Evolutionary conservation across 1,140 invertebrate genomes (phyloP).

Genomic region (Thalassaphorura encarpata): DNA sequence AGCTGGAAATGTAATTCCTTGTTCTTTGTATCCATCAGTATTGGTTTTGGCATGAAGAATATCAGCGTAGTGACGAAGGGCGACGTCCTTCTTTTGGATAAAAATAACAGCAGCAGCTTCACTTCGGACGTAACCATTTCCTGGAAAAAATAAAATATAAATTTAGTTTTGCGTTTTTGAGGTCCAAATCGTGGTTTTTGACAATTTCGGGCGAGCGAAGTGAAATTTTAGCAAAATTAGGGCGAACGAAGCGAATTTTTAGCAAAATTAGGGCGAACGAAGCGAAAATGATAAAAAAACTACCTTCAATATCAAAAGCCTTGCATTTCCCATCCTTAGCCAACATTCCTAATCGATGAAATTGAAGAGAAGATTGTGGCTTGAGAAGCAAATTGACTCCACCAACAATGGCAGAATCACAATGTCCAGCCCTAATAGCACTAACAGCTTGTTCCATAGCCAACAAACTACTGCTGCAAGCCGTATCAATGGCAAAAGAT

Average conservation of each 20-base stretch:
- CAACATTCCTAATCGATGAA: constrained; percentile 83
- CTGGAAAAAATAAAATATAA: constrained; percentile 3
- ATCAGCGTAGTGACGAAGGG: constrained; percentile 45
- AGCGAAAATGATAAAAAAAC: too few species aligned
- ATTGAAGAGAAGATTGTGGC: constrained; percentile 81
- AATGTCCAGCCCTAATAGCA: constrained; percentile 71
- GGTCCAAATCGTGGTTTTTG: too few species aligned
- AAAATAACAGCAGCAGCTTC: constrained; percentile 47
- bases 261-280: too few species aligned
- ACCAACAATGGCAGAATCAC: constrained; percentile 85
- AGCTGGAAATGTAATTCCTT: constrained; percentile 40
- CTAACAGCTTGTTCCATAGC: constrained; percentile 76
- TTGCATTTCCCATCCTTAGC: constrained; percentile 80
- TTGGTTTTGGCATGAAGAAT: constrained; percentile 49
- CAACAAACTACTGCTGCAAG: constrained; percentile 85
- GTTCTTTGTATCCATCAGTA: constrained; percentile 45
- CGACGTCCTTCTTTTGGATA: constrained; percentile 42
- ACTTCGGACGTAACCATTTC: constrained; percentile 36
- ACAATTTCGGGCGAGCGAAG: too few species aligned
- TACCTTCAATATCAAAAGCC: constrained; percentile 79
- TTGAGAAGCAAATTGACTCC: constrained; percentile 72
- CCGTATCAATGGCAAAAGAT: constrained; percentile 86
- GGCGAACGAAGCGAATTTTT: too few species aligned
- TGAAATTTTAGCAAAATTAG: too few species aligned
- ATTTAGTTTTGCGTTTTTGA: too few species aligned